Base-by-base conservation (phyloP, 2,113 vertebrate species). In the Tachysurus vachellii region DNA sequence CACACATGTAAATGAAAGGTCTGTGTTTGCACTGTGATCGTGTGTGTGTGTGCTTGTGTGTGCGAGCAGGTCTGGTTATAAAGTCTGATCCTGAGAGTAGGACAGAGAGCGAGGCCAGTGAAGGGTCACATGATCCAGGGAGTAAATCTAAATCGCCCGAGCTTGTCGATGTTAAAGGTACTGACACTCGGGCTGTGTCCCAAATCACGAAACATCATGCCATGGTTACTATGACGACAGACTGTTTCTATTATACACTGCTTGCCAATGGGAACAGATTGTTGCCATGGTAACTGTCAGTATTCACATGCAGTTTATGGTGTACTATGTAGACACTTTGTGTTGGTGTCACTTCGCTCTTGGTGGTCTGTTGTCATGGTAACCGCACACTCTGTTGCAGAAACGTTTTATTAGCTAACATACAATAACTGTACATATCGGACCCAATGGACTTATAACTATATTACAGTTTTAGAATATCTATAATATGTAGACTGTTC, bases 141-240 rank as follows among this genome's bases (percentile, higher is more conserved):
- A 97, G 96, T 90, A 93, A 93, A 64, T 82, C 93, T 53, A 91
- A 88, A 0, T 99, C 98, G 3, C 98, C 98, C 17, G 97, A 97
- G 91, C 92, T 97, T 89, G 98, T 99, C 5, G 98, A 99, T 68
- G 94, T 97, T 88, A 97, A 96, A 95, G 97, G 98, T 98, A 89
- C 93, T 85, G 80, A 54, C 47, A 61, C 8, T 2, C 23, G n/a
- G 2, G 11, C 47, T 53, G 47, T 77, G 47, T 77, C 50, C 26
- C 47, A 77, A 28, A 28, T 54, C 75, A 13, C 70, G 19, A 6
- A 70, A 36, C 68, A 17, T 1, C 12, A 4, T 13, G 47, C n/a
- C 28, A 4, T 36, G 16, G 77, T 36, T 31, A 36, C 53, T n/a
- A 31, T 56, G n/a, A 10, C 2, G 14, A 54, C 47, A 53, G 71